phyloP scores from a whole-genome alignment of 2,113 vertebrate genomes.

The Colaptes auratus region DNA sequence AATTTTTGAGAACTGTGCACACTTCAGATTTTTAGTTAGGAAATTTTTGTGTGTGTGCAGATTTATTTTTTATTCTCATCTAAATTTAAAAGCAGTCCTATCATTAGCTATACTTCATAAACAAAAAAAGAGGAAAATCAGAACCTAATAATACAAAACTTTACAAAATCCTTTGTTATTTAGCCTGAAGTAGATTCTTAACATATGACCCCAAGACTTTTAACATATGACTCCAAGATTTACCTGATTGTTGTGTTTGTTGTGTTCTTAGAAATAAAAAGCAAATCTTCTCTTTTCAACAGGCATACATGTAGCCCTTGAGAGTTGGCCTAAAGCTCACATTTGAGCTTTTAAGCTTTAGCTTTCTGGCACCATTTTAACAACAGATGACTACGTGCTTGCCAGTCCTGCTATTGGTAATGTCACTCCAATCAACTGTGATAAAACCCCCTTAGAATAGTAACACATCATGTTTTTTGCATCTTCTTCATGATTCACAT shows the following conservation, averaged over 20 bases:
- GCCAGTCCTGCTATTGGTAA: not conserved
- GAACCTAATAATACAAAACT: not conserved
- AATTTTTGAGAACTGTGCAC: not conserved
- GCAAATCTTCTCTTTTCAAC: not conserved
- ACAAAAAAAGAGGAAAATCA: not conserved
- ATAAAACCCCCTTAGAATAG: not conserved
- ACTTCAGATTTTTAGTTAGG: not conserved
- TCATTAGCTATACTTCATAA: not conserved
- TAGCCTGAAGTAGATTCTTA: not conserved
- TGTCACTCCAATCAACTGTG: not conserved
- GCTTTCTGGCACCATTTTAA: not conserved
- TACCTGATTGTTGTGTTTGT: not conserved
- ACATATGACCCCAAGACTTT: not conserved
- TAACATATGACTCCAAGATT: not conserved
- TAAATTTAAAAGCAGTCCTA: not conserved
- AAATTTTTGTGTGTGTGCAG: not conserved
- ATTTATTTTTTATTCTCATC: not conserved
- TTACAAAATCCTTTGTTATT: not conserved
- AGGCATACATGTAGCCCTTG: not conserved
- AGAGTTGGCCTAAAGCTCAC: not conserved
- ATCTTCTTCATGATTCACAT: not conserved
- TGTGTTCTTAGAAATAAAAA: not conserved
- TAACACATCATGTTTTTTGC: not conserved
- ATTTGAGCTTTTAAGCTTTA: not conserved
- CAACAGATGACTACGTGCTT: not conserved